Base-by-base conservation (phyloP, 2,888 invertebrate species). In the Nemapogon koenigi region DNA sequence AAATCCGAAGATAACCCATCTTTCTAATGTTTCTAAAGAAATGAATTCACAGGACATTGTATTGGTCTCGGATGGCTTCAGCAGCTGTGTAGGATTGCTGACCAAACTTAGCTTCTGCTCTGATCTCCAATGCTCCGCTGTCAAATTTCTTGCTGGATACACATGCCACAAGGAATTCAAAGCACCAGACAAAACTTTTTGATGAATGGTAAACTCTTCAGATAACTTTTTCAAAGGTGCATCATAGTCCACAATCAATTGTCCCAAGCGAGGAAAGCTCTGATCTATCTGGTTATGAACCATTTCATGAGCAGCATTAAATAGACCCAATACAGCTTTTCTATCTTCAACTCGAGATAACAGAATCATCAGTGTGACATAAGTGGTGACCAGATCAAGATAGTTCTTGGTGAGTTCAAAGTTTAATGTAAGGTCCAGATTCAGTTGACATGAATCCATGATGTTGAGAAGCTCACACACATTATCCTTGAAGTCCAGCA, bases 201-300 rank as follows among this genome's bases (percentile, higher is more conserved):
- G 88, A 63, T 99, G 97, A 0, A 97, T 96, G 22, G 92, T 87
- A 70, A 99, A 97, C 65, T 99, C 99, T 61, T 99, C 98, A 0
- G 94, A 89, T 0, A 99, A 80, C 59, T 97, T 98, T 59, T 93
- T 96, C 42, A 98, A 68, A 1, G 99, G 98, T 28, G 90, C 85
- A 65, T 98, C 97, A 68, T 98, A 99, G 57, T 99, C 99, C 50
- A 97, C 87, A 44, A 99, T 97, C 89, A 99, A 88, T 70, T 96
- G 97, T 0, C 98, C 99, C 35, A 99, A 81, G 10, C 98, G 84
- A 3, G 98, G 98, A 65, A 98, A 99, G 56, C 92, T 94, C 11
- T 87, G 83, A 65, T 96, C 96, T 38, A 91, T 88, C 55, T 91
- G 90, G 49, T 87, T 91, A 59, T 98, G 88, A 16, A 94, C 90